A percentile compares a stretch with the other conserved stretches of the same genome.
Evolutionary conservation across 2,888 invertebrate species (phyloP).

Genomic region (Neoitamus cyanurus): DNA sequence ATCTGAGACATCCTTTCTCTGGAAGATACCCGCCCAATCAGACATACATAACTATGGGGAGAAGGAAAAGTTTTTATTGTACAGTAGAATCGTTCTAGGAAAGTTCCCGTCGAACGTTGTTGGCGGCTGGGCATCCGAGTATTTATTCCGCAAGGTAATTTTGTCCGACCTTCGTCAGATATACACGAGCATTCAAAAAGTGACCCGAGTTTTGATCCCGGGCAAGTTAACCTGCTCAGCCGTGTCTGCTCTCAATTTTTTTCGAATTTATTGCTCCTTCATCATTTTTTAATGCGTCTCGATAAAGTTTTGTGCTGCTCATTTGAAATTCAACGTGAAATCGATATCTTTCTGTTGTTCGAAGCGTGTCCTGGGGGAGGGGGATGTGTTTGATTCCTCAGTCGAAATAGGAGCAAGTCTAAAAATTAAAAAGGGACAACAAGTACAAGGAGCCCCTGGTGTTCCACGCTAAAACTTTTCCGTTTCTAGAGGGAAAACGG

Average conservation of each 20-base stretch:
- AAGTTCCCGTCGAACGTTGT: not conserved
- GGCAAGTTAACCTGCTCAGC: not conserved
- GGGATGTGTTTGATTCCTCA: conserved; percentile 8
- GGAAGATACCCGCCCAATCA: not conserved
- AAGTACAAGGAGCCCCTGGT: not conserved
- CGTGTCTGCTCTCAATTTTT: not conserved
- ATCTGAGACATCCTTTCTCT: not conserved
- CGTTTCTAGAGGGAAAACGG: not conserved
- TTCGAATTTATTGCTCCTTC: not conserved
- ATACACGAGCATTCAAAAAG: not conserved
- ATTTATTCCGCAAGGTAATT: not conserved
- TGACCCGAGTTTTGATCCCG: not conserved
- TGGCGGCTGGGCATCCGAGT: not conserved
- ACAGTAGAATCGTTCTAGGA: not conserved
- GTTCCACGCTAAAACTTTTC: not conserved
- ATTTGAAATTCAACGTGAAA: conserved; percentile 34
- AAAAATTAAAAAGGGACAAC: conserved; percentile 30
- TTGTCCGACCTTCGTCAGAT: not conserved
- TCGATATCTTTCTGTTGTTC: conserved; percentile 39
- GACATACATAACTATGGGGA: not conserved
- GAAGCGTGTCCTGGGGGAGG: not conserved
- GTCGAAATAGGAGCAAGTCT: conserved; percentile 14
- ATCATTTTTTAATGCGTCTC: conserved; percentile 32
- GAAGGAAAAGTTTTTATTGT: not conserved
- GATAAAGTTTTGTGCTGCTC: conserved; percentile 11